Base-by-base conservation (phyloP, 2,888 invertebrate species). In the Hipparchia semele region DNA sequence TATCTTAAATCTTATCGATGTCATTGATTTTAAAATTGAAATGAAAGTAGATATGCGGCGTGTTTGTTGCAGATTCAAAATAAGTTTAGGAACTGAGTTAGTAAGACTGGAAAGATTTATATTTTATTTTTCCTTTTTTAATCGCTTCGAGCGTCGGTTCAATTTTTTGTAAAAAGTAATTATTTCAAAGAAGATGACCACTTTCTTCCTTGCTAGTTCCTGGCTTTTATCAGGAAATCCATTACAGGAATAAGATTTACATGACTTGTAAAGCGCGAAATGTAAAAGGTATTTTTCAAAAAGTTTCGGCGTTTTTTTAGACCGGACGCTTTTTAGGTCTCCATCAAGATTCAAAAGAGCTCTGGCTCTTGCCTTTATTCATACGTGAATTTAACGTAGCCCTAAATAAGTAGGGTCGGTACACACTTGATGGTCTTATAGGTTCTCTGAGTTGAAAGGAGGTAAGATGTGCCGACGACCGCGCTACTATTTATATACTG, bases 361-460 rank as follows among this genome's bases (percentile, higher is more conserved):
- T 70, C 59, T 64, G 23, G 59, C 69, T 4, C n/a, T 5, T 0
- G 61, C 39, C 51, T 60, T 71, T 60, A 68, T 73, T 71, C 70
- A 49, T 39, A 61, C 59, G 71, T 71, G 66, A 71, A 61, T 59
- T 51, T 73, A 62, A 65, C 66, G 49, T 45, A 74, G 65, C 68
- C 74, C 68, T 71, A 66, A 68, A 69, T 69, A 69, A 61, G 53
- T 61, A 61, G 61, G 60, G 68, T 64, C 6, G 46, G 67, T 45
- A 70, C 73, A 72, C 64, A 70, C 68, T 70, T 65, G 62, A 72
- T 62, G 68, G 69, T 69, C 51, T 74, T 70, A 70, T 70, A 61
- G 54, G 61, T 72, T 69, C 62, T 46, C 46, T 54, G 39, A n/a
- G 45, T 10, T 72, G 68, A 75, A 75, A 68, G 62, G 75, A 64